Base-by-base conservation (phyloP, 2,113 vertebrate species). In the Eubucco bourcierii region DNA sequence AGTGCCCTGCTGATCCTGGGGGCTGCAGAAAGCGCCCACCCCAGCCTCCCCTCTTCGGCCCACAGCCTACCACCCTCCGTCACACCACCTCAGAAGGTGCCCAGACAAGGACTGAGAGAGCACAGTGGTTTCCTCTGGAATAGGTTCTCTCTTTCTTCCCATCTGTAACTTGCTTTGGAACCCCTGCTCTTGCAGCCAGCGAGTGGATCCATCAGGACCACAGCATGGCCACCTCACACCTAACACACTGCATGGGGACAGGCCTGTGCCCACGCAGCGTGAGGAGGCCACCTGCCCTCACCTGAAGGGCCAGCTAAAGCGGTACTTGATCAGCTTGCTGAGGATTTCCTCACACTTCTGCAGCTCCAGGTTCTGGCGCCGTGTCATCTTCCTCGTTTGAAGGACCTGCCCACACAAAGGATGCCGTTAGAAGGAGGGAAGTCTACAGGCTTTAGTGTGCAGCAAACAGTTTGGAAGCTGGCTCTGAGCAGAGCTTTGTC, bases 231-330 rank as follows among this genome's bases (percentile, higher is more conserved):
- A 60, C 2, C 31, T 77, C 74, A 56, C 28, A 24, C 17, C 31
- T 5, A 7, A 7, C 12, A 15, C 19, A 5, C 5, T 15, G 47
- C 63, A 74, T 19, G 24, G 0, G 0, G 28, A 17, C 39, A 79
- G 59, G 41, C 67, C 75, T 76, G 41, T 0, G 11, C 64, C 65
- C 34, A 5, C 0, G 2, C 28, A 50, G 12, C 9, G 16, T 47
- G 28, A 47, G 39, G 28, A 4, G 29, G 46, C n/a, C 67, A 17
- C 47, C 52, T 53, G 47, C 63, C 68, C 97, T 90, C 96, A 99
- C 99, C 99, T 99, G 98, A 99, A 99, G 27, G 99, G 99, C 99
- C 99, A 99, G 96, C 99, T 99, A 96, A 98, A 98, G 79, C 99
- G 98, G 94, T 98, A 99, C 87, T 99, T 99, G n/a, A 98, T 95